Percentiles rank a stretch among this genome's conserved stretches.
Conservation (phyloP, 2,888 invertebrate species). For the Lycia hirtaria region DNA sequence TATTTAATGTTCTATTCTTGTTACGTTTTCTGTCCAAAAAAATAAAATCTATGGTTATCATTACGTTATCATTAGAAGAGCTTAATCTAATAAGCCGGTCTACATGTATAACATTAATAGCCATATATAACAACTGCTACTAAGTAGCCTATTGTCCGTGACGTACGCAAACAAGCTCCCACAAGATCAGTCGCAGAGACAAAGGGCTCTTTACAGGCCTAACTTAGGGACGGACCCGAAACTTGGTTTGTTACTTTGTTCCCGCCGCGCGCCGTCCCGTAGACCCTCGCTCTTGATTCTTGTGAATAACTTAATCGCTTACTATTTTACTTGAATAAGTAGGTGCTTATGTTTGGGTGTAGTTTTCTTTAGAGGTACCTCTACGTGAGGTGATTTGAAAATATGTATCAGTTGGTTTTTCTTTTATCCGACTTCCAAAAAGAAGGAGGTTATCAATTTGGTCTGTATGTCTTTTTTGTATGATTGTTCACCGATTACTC, state of each 20-base stretch:
- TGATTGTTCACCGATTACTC: too few species aligned
- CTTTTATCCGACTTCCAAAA: too few species aligned
- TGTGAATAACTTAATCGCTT: slow-evolving; percentile 47
- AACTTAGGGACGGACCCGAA: slow-evolving; percentile 78
- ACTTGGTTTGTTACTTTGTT: slow-evolving; percentile 69
- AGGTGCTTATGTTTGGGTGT: not conserved
- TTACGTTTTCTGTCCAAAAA: too few species aligned
- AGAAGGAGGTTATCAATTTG: too few species aligned
- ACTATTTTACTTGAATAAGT: slow-evolving; percentile 41
- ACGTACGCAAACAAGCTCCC: slow-evolving; percentile 70
- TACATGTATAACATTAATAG: not conserved
- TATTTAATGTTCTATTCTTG: too few species aligned
- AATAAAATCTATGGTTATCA: too few species aligned
- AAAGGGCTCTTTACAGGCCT: slow-evolving; percentile 64
- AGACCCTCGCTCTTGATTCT: slow-evolving; percentile 53
- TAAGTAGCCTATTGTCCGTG: slow-evolving; percentile 59
- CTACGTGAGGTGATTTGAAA: not conserved
- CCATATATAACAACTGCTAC: slow-evolving; percentile 19
- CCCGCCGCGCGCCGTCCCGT: slow-evolving; percentile 47
- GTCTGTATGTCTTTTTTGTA: too few species aligned
- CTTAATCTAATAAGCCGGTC: not conserved
- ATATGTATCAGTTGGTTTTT: too few species aligned
- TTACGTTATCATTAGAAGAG: not conserved
- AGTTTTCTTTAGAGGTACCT: slow-evolving; percentile 17
- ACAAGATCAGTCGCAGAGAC: slow-evolving; percentile 64